Base-by-base conservation (phyloP, 2,888 invertebrate species). In the Glyphotaelius pellucidus region DNA sequence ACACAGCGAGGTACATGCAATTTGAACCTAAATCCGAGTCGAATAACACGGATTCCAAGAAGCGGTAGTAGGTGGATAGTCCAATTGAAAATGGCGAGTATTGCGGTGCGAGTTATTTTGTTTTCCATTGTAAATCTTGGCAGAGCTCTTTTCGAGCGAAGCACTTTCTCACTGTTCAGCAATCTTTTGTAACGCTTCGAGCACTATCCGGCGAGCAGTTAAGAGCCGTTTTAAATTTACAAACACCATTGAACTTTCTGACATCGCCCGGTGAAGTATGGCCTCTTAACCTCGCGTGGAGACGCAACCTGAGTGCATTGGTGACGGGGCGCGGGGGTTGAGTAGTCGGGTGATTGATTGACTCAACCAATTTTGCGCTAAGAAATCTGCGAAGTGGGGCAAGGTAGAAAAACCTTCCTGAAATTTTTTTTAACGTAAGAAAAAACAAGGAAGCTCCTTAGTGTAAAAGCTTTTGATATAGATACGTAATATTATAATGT, bases 151-250 rank as follows among this genome's bases (percentile, higher is more conserved):
- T 86, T 7, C 42, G 35, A 42, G n/a, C 30, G 86, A 42, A 42
- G 47, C 25, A 38, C 67, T 87, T 42, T 86, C 42, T 42, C 42
- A 52, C 67, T 31, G 15, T 25, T n/a, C 30, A 67, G 52, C 52
- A 67, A 87, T 87, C 87, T 32, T 87, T 87, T 87, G 87, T 87
- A 52, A 87, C 87, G 15, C 25, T 35, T 35, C 14, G 67, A 87
- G 87, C 87, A 31, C 87, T 87, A 67, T 47, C 42, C 42, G n/a
- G 38, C 86, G 35, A 38, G 52, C 87, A 52, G 87, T 87, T 67
- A 87, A 87, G 87, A 85, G 42, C 19, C 87, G 87, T 87, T 87
- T 87, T 87, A 87, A 87, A 87, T 87, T 87, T 87, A 87, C 87
- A 87, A 87, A 87, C 87, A 87, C 87, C 87, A 87, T 87, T 87